phyloP scores from a whole-genome alignment of 2,888 invertebrate species.

The Drosophila fulvimacula region DNA sequence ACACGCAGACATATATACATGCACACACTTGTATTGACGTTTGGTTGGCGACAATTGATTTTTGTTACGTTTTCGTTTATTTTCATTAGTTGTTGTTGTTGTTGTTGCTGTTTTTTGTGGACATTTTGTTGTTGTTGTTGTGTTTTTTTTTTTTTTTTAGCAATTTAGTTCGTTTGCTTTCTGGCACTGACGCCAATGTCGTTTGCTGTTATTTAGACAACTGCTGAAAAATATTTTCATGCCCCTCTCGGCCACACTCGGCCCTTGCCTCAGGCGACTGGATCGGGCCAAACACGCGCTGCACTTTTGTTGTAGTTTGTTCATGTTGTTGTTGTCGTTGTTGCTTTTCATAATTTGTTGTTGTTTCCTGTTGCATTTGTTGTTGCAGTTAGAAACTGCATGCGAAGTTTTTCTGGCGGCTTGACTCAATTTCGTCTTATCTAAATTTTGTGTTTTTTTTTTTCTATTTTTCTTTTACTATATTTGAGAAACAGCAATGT shows the following conservation, averaged over 20 bases:
- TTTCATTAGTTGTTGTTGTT: constrained; percentile 66
- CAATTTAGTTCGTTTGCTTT: constrained; percentile 81
- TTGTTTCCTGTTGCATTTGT: constrained; percentile 31
- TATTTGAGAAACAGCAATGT: constrained; percentile 36
- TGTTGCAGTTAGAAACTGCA: constrained; percentile 47
- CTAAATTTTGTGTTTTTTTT: constrained; percentile 62
- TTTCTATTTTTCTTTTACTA: constrained; percentile 21
- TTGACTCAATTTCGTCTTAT: constrained; percentile 79
- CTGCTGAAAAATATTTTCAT: constrained; percentile 75
- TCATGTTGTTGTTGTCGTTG: constrained; percentile 27
- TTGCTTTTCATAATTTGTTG: constrained; percentile 55
- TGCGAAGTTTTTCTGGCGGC: constrained; percentile 68
- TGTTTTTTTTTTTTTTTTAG: constrained; percentile 64
- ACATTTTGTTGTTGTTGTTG: constrained; percentile 37
- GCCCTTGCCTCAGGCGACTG: constrained; percentile 23
- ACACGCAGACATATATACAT: constrained; percentile 29
- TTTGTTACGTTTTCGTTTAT: constrained; percentile 81
- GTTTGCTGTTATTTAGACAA: constrained; percentile 75
- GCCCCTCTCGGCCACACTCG: constrained; percentile 23
- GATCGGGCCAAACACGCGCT: constrained; percentile 76
- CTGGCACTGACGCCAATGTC: constrained; percentile 59
- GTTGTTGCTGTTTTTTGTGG: constrained; percentile 60
- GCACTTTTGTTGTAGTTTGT: constrained; percentile 49
- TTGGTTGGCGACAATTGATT: constrained; percentile 81
- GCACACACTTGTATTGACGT: constrained; percentile 74